Base-by-base conservation (phyloP, 1,140 invertebrate genomes). In the Telenomus remus region DNA sequence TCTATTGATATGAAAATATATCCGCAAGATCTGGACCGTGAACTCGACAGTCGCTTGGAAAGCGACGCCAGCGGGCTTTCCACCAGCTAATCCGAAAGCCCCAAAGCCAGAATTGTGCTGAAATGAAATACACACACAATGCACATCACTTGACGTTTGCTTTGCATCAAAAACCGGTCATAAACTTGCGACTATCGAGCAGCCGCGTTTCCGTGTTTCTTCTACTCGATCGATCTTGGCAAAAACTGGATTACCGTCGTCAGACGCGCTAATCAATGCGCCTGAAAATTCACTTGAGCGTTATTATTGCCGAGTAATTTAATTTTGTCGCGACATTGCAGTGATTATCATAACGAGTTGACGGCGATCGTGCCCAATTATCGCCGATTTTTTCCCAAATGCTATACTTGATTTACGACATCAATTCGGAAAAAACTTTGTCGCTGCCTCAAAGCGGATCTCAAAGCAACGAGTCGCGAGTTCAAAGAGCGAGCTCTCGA, bases 1-100 rank as follows among this genome's bases (percentile, higher is more conserved):
- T n/a, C 37, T 13, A 44, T 12, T 13, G 42, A 44, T 57, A 66
- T 59, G 16, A 46, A 68, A 59, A 66, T 66, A 59, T 68, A 59
- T 68, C 42, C 39, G 53, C 55, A 48, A 65, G 61, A 53, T 27
- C 11, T 15, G 33, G 12, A 55, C n/a, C 53, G 10, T 56, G 43
- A 57, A 65, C 35, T 56, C 43, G 43, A 44, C 6, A 44, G 43
- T 13, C 12, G 37, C 37, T 39, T 9, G 9, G 42, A 50, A 56
- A 13, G 8, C 35, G 48, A 42, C 43, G 55, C 55, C 44, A 42
- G 33, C 43, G 27, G 1, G 11, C n/a, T n/a, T 9, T 11, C n/a
- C 1, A n/a, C 3, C 9, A 1, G 37, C n/a, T 10, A 39, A n/a
- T 39, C 9, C n/a, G 9, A 1, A 39, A 39, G n/a, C 9, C 9